A percentile compares a stretch with the other conserved stretches of the same genome.
phyloP scores from a whole-genome alignment of 2,113 vertebrate species.

The Onychostoma macrolepis region DNA sequence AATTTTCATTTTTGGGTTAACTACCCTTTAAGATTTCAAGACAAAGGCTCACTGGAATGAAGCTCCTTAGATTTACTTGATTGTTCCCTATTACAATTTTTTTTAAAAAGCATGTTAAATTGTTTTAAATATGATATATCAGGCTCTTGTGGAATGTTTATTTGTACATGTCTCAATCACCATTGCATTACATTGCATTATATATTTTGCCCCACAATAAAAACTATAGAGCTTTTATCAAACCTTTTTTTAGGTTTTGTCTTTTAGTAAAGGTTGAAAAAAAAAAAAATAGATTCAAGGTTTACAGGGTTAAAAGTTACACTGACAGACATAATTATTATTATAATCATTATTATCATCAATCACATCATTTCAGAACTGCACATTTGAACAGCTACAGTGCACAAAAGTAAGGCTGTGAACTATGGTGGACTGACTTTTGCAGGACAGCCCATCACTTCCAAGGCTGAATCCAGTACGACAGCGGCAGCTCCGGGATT shows the following conservation, averaged over 20 bases:
- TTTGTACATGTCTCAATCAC: background rate
- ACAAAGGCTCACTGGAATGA: background rate
- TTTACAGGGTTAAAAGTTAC: background rate
- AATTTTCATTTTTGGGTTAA: too few relatives aligned
- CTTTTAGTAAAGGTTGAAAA: background rate
- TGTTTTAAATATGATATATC: background rate
- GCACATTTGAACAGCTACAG: background rate
- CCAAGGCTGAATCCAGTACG: conserved; percentile 88
- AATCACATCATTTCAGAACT: background rate
- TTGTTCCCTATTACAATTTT: background rate
- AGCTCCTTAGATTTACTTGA: background rate
- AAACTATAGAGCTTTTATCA: background rate
- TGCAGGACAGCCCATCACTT: conserved; percentile 90
- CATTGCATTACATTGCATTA: background rate
- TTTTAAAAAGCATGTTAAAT: background rate
- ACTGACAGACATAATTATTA: background rate
- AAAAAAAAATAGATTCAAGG: too few relatives aligned
- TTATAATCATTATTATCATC: background rate
- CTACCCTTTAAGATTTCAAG: background rate
- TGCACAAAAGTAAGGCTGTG: background rate
- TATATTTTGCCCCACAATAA: background rate
- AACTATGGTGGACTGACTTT: conserved; percentile 84
- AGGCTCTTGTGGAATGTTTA: background rate
- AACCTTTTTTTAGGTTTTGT: background rate
- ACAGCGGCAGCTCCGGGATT: conserved; percentile 92